Conservation (phyloP, 2,113 vertebrate species). For the Apaloderma vittatum region DNA sequence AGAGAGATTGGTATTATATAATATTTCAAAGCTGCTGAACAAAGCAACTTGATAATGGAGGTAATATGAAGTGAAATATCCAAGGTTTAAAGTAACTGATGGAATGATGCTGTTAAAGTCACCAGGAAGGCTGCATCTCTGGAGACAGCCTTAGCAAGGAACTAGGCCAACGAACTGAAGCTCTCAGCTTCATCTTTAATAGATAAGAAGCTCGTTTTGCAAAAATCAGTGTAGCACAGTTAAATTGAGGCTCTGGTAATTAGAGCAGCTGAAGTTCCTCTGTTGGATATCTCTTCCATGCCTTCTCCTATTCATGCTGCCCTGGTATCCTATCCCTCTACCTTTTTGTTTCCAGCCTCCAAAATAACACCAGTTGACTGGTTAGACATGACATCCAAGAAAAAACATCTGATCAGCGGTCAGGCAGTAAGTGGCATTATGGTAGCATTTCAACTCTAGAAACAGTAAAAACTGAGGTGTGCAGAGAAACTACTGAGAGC, state of each 20-base stretch:
- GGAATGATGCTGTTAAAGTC: constrained; percentile 36
- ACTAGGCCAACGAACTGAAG: constrained; percentile 33
- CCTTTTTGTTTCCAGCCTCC: neutral
- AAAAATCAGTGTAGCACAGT: neutral
- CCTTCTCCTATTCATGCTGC: neutral
- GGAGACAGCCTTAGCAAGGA: constrained; percentile 38
- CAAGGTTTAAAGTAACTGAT: constrained; percentile 53
- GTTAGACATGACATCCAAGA: neutral
- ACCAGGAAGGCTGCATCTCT: constrained; percentile 45
- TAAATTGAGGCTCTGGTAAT: constrained; percentile 2
- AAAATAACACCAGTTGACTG: neutral
- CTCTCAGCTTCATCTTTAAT: constrained; percentile 48
- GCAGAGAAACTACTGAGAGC: neutral
- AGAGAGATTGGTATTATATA: constrained; percentile 41
- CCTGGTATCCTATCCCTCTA: neutral
- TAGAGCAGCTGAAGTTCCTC: neutral
- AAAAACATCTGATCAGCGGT: neutral
- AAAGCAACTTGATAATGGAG: constrained; percentile 61
- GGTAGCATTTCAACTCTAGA: neutral
- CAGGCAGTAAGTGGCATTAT: neutral
- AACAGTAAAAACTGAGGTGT: neutral
- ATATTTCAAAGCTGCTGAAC: constrained; percentile 63
- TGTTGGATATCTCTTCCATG: neutral
- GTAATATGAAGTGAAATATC: constrained; percentile 57
- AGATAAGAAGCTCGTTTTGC: constrained; percentile 21